phyloP scores from a whole-genome alignment of 1,140 invertebrate species.

The Rhagoletis zephyria region DNA sequence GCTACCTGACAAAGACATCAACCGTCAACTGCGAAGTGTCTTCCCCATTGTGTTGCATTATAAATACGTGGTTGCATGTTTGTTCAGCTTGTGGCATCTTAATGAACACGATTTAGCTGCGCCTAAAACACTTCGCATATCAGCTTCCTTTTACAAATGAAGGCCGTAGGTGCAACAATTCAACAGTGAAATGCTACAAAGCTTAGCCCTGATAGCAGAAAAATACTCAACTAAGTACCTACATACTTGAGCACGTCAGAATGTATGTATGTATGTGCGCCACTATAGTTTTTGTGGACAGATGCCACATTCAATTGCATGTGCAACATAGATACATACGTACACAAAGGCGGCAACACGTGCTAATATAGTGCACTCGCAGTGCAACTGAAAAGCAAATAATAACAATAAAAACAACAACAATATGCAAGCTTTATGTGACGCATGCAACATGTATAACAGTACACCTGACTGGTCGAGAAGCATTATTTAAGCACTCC shows the following conservation, averaged over 20 bases:
- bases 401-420: not conserved
- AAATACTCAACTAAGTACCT: not conserved
- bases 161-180: slow-evolving; percentile 37
- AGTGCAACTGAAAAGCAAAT: too few relatives aligned
- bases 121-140: slow-evolving; percentile 23
- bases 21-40: not conserved
- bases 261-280: not conserved
- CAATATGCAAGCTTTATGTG: not conserved
- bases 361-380: slow-evolving; percentile 23
- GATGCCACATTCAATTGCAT: slow-evolving; percentile 27
- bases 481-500: not conserved
- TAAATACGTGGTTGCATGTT: slow-evolving; percentile 13
- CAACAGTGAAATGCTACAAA: slow-evolving; percentile 21
- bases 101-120: slow-evolving; percentile 33
- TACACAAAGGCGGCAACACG: not conserved
- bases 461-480: slow-evolving; percentile 57
- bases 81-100: slow-evolving; percentile 14
- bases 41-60: not conserved
- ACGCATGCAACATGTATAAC: slow-evolving; percentile 57
- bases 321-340: not conserved
- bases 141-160: slow-evolving; percentile 44
- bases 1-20: not conserved
- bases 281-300: not conserved
- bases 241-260: not conserved
- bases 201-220: slow-evolving; percentile 19